Evolutionary conservation across 2,888 invertebrate species (phyloP).

Genomic region (Amblyjoppa fuscipennis): DNA sequence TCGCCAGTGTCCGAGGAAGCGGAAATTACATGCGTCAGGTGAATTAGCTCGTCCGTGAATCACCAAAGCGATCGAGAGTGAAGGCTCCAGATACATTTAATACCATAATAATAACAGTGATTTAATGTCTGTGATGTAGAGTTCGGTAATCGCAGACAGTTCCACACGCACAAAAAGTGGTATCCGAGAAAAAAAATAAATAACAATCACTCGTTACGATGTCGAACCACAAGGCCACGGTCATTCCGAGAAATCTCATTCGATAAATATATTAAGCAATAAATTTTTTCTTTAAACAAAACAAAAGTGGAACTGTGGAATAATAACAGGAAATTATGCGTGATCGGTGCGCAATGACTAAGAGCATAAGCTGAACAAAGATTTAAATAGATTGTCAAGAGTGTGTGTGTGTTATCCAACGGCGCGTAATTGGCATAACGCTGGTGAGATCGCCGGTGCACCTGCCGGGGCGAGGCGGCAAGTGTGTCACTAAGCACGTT

Average conservation of each 20-base stretch:
- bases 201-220: slow-evolving; percentile 15
- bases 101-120: slow-evolving; percentile 4
- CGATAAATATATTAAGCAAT: slow-evolving; percentile 20
- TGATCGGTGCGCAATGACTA: slow-evolving; percentile 46
- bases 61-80: slow-evolving; percentile 10
- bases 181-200: neutral
- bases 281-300: neutral
- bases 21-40: slow-evolving; percentile 26
- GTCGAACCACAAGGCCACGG: slow-evolving; percentile 16
- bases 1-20: neutral
- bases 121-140: neutral
- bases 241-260: slow-evolving; percentile 25
- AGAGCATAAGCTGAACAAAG: slow-evolving; percentile 9
- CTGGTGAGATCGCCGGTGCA: slow-evolving; percentile 14
- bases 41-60: slow-evolving; percentile 24
- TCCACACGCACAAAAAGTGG: slow-evolving; percentile 9
- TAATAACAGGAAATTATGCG: slow-evolving; percentile 53
- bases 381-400: slow-evolving; percentile 42
- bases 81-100: slow-evolving; percentile 7
- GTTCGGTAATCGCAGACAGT: neutral
- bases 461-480: slow-evolving; percentile 38
- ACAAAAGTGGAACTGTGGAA: neutral
- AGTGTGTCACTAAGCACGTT: slow-evolving; percentile 66
- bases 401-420: slow-evolving; percentile 46
- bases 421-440: slow-evolving; percentile 27